Conservation (phyloP, 1,140 invertebrate genomes). For the Agrilus planipennis region DNA sequence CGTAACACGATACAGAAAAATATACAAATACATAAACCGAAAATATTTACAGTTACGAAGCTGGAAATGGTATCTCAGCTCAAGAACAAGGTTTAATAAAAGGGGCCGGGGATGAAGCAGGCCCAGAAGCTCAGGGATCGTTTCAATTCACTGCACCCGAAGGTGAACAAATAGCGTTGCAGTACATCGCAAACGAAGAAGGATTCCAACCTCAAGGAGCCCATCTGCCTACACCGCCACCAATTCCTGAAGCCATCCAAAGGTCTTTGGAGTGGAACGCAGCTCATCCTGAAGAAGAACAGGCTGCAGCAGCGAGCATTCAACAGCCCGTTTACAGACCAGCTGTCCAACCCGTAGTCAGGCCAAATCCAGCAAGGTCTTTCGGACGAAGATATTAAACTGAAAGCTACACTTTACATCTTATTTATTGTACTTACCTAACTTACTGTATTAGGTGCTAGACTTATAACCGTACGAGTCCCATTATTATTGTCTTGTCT, state of each 20-base stretch:
- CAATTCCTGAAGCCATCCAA: conserved; percentile 32
- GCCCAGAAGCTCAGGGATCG: conserved; percentile 27
- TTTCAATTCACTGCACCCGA: conserved; percentile 39
- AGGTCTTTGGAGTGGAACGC: conserved; percentile 30
- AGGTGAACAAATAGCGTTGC: conserved; percentile 35
- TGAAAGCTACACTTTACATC: too few relatives aligned
- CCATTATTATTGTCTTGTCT: too few relatives aligned
- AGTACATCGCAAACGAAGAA: conserved; percentile 43
- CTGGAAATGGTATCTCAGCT: conserved; percentile 39
- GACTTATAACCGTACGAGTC: too few relatives aligned
- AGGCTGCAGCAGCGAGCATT: neutral
- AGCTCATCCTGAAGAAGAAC: conserved; percentile 23
- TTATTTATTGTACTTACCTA: too few relatives aligned
- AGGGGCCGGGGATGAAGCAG: conserved; percentile 31
- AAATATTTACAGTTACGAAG: conserved; percentile 29
- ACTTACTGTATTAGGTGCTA: too few relatives aligned
- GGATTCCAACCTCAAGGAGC: conserved; percentile 39
- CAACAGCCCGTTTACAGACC: conserved; percentile 1
- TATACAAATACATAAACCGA: neutral
- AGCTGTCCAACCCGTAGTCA: neutral
- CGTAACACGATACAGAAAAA: neutral
- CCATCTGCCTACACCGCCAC: conserved; percentile 44
- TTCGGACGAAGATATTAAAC: too few relatives aligned
- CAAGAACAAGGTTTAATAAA: conserved; percentile 33
- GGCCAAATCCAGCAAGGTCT: too few relatives aligned